Evolutionary conservation across 1,140 invertebrate genomes (phyloP).

Genomic region (Cherax destructor): DNA sequence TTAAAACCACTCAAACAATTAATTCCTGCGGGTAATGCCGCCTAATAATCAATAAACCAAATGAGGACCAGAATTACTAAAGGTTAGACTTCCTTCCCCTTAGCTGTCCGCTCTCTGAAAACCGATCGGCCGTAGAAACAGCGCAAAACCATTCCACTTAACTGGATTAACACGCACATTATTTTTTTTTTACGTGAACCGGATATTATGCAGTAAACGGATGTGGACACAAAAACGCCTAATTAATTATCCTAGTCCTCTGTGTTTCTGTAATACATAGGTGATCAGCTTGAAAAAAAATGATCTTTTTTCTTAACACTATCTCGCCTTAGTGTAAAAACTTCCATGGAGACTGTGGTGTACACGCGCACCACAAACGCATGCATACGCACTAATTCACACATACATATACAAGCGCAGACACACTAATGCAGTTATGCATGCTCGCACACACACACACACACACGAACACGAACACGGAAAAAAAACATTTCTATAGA

Average conservation of each 20-base stretch:
- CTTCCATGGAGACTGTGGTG: too few species aligned
- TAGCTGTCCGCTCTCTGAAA: neutral
- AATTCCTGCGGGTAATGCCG: constrained; percentile 17
- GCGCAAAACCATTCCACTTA: neutral
- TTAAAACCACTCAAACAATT: constrained; percentile 39
- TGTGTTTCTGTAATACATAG: too few species aligned
- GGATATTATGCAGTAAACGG: neutral
- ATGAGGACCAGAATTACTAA: constrained; percentile 4
- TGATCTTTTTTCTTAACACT: too few species aligned
- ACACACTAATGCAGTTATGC: too few species aligned
- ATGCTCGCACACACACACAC: too few species aligned
- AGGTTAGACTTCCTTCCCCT: constrained; percentile 14
- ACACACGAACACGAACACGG: too few species aligned
- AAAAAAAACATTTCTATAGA: too few species aligned
- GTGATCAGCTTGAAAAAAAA: too few species aligned
- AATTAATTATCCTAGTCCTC: neutral
- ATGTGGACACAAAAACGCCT: neutral
- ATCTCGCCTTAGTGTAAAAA: too few species aligned
- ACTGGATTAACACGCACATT: neutral
- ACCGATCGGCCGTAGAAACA: neutral
- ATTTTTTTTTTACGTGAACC: neutral
- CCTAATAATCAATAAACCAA: constrained; percentile 32
- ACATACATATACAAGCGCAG: too few species aligned
- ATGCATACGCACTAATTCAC: too few species aligned
- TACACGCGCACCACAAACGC: too few species aligned